Evolutionary conservation across 2,113 vertebrate species (phyloP), one percentile per base, ranked within the genome.

Genomic region (Hippotragus niger): DNA sequence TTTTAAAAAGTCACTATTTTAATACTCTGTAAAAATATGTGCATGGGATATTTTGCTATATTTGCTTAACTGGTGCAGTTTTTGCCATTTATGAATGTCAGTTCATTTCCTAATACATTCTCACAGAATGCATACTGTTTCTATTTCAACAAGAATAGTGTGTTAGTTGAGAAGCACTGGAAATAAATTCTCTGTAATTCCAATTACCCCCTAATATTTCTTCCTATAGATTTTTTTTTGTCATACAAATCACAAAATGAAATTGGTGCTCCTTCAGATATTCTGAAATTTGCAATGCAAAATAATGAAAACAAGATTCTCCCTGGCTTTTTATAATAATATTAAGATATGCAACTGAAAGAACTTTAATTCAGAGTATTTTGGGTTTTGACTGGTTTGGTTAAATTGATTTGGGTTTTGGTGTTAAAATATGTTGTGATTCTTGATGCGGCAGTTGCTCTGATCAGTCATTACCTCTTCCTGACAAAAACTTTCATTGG

Each of bases 31-130:
- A 96, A 98, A 96, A 96, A 95, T 96, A 80, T 94, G 97, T 99
- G 98, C 98, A 98, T 98, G 98, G 71, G 21, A 91, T 95, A 25
- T 98, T 94, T 95, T 95, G 8, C 74, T 52, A 78, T 98, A 90
- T 93, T 96, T 98, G 90, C 88, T 97, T 96, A 94, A 88, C 85
- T 96, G 47, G 85, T 94, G 50, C 21, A 27, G 47, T 36, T 67
- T 97, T 98, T 93, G 45, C 96, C 90, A 94, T 91, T 92, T 94
- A 94, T 2, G 82, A 74, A 57, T 98, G 89, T 96, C 96, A 98
- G 36, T 36, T 96, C 80, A 92, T 97, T 76, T 94, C 62, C 89
- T 96, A 47, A 96, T 92, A 88, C 98, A 91, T 96, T 96, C 94
- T 95, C 45, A 90, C 87, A 96, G 53, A 81, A 87, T 6, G 10